Conservation (phyloP, 1,140 invertebrate species). For the Diorhabda carinulata region DNA sequence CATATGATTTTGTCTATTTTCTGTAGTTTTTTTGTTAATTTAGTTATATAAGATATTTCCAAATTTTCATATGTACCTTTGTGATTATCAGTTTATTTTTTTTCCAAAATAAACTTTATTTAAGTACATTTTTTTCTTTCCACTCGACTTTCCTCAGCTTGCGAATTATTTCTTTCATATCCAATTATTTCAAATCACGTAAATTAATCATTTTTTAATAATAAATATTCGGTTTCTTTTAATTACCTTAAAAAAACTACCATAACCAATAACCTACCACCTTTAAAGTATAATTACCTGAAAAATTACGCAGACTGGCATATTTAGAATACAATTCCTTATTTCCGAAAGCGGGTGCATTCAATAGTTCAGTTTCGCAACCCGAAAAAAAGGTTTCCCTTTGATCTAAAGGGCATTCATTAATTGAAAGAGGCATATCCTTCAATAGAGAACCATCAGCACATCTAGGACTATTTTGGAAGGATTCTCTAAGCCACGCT, state of each 20-base stretch:
- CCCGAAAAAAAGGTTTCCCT: constrained; percentile 55
- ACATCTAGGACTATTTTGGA: constrained; percentile 67
- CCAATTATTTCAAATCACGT: too few relatives aligned
- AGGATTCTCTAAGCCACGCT: constrained; percentile 72
- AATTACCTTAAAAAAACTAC: not conserved
- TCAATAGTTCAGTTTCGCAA: constrained; percentile 61
- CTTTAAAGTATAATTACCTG: constrained; percentile 41
- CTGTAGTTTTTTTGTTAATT: too few relatives aligned
- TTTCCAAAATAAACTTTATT: too few relatives aligned
- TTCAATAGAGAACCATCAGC: constrained; percentile 68
- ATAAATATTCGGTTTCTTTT: not conserved
- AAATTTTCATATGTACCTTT: too few relatives aligned
- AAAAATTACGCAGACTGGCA: constrained; percentile 46
- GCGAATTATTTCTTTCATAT: too few relatives aligned
- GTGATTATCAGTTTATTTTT: too few relatives aligned
- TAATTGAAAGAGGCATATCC: constrained; percentile 63
- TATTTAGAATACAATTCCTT: not conserved
- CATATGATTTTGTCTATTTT: too few relatives aligned
- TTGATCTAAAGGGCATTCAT: constrained; percentile 58
- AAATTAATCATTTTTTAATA: too few relatives aligned
- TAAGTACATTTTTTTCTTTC: too few relatives aligned
- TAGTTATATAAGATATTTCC: too few relatives aligned
- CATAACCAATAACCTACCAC: too few relatives aligned
- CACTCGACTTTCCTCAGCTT: too few relatives aligned
- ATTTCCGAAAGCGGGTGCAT: constrained; percentile 45